Conservation (phyloP, 2,113 vertebrate species). For the Paramisgurnus dabryanus region DNA sequence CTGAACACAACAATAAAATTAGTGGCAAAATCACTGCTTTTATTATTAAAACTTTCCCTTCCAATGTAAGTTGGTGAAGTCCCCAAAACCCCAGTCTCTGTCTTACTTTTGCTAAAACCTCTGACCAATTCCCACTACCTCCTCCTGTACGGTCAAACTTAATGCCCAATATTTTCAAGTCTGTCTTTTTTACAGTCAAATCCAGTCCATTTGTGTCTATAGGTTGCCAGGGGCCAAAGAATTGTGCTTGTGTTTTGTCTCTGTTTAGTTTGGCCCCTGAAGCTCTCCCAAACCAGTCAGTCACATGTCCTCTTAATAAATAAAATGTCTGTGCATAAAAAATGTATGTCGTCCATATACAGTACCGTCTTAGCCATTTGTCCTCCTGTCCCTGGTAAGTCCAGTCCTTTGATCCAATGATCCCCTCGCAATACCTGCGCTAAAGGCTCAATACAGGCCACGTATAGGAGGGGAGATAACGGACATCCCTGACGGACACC, state of each 20-base stretch:
- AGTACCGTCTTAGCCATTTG: not conserved
- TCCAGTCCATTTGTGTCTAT: too few relatives aligned
- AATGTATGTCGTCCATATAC: not conserved
- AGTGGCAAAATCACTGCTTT: slow-evolving; percentile 40
- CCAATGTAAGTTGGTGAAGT: slow-evolving; percentile 2
- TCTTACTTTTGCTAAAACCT: not conserved
- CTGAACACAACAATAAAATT: slow-evolving; percentile 5
- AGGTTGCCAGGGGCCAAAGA: too few relatives aligned
- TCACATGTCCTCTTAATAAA: not conserved
- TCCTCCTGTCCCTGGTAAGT: not conserved
- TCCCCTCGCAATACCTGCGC: not conserved
- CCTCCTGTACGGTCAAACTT: too few relatives aligned
- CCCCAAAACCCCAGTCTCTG: slow-evolving; percentile 14
- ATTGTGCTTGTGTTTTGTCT: not conserved
- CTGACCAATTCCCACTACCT: not conserved
- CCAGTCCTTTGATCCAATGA: slow-evolving; percentile 9
- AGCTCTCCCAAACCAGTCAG: not conserved
- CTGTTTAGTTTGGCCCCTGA: not conserved
- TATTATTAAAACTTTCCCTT: slow-evolving; percentile 43
- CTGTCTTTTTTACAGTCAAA: too few relatives aligned
- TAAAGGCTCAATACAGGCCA: not conserved
- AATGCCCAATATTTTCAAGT: too few relatives aligned
- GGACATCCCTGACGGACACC: slow-evolving; percentile 16
- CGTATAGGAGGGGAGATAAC: too few relatives aligned
- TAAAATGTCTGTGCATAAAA: not conserved